phyloP scores from a whole-genome alignment of 2,888 invertebrate genomes.

The Argyra leucocephala region DNA sequence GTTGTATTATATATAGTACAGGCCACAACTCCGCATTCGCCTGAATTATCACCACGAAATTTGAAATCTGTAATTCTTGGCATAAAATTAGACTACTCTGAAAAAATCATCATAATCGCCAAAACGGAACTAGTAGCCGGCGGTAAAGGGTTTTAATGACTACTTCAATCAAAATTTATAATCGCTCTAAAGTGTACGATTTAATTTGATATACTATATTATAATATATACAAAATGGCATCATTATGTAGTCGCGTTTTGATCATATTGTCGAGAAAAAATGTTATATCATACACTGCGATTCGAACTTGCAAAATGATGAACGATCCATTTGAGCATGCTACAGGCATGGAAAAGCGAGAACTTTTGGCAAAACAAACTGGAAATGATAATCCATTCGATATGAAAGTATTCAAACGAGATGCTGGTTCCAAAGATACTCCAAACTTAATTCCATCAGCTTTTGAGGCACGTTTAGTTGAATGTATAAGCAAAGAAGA shows the following conservation, averaged over 20 bases:
- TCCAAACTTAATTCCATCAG: slow-evolving; percentile 85
- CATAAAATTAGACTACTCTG: no score
- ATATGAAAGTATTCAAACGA: slow-evolving; percentile 73
- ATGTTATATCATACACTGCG: slow-evolving; percentile 1
- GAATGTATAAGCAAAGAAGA: slow-evolving; percentile 97
- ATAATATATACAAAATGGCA: slow-evolving; percentile 54
- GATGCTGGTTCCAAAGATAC: slow-evolving; percentile 71
- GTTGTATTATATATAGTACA: no score
- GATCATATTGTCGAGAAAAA: background rate
- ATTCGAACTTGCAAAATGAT: slow-evolving; percentile 49
- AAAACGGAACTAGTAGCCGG: no score
- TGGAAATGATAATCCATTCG: slow-evolving; percentile 81
- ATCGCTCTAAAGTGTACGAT: background rate
- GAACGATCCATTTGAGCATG: slow-evolving; percentile 84
- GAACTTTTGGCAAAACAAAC: slow-evolving; percentile 77
- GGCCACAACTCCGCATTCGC: no score
- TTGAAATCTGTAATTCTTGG: no score
- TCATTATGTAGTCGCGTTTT: slow-evolving; percentile 58
- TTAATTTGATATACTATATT: background rate
- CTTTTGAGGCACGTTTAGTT: slow-evolving; percentile 78
- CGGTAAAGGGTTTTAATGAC: no score
- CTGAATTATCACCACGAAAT: no score
- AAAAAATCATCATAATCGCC: no score
- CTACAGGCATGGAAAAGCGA: slow-evolving; percentile 85
- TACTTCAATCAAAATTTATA: background rate